Base-by-base conservation (phyloP, 1,140 invertebrate species). In the Drosophila eugracilis region DNA sequence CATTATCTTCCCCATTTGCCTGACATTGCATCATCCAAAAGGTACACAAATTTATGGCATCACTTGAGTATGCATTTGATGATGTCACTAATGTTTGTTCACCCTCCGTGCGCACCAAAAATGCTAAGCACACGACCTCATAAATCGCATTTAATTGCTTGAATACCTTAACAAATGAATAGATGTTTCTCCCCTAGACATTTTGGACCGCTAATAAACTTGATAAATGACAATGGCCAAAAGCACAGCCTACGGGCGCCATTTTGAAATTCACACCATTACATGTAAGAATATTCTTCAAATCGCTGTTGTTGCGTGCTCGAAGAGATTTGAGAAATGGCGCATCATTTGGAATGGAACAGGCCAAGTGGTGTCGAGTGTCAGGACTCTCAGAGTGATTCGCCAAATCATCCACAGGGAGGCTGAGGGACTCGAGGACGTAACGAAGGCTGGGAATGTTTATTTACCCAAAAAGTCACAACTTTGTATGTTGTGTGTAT, bases 251-350 rank as follows among this genome's bases (percentile, higher is more conserved):
- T 59, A 55, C 45, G 22, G 60, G 55, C 77, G 80, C 69, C 81
- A 85, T 85, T 86, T 85, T 88, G 74, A 86, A 81, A 81, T 86
- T 86, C 77, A 88, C 83, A 76, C 83, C 81, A 86, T 86, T 88
- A 81, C 58, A 86, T 74, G 77, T 76, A 62, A 22, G 47, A 41
- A 76, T 39, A 65, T 41, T 36, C 58, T 39, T 7, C 9, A 28
- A 14, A 36, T 45, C 21, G 32, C 7, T 36, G 22, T 14, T 26
- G 19, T 39, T 34, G 15, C 36, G 45, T 39, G 37, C 22, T 34
- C 22, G 53, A 69, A 79, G 70, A 79, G 79, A 81, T 75, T 88
- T 86, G 78, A 86, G 83, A 86, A 86, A 86, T 86, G 54, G 78
- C 63, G 74, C 77, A 78, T 88, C 81, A 81, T 88, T 86, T 74